These are phyloP conservation scores for Drosophila eugracilis DNA, from an alignment of 1,140 invertebrate genomes.

Conservation along the genomic window DNA sequence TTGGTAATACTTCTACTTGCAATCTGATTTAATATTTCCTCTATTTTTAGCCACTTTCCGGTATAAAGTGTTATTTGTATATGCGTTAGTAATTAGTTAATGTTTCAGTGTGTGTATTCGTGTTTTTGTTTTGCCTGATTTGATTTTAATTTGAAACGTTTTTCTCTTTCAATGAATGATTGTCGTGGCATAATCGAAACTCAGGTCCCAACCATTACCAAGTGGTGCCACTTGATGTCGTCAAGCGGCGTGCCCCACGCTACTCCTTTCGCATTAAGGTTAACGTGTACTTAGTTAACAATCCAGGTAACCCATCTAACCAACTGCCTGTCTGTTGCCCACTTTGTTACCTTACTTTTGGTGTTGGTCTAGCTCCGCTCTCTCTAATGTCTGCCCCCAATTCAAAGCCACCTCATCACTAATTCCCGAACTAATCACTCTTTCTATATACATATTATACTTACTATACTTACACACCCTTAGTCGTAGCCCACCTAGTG, in stretches of 20 bases:
- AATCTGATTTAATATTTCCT: neutral
- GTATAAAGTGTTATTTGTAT: slow-evolving; percentile 15
- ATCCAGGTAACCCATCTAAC: slow-evolving; percentile 83
- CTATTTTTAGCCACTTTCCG: neutral
- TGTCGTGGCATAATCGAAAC: slow-evolving; percentile 22
- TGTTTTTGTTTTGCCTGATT: slow-evolving; percentile 38
- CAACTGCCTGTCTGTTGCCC: slow-evolving; percentile 38
- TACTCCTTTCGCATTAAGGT: slow-evolving; percentile 84
- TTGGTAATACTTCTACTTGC: neutral
- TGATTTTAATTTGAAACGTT: slow-evolving; percentile 57
- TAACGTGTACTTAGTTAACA: slow-evolving; percentile 77
- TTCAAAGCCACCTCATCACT: slow-evolving; percentile 14
- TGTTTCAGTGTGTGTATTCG: slow-evolving; percentile 26
- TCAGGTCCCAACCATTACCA: slow-evolving; percentile 79
- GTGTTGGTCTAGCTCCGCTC: slow-evolving; percentile 22
- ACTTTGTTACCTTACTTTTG: slow-evolving; percentile 18
- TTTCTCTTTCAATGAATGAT: slow-evolving; percentile 50
- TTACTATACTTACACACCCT: slow-evolving; percentile 24
- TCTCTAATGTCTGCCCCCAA: slow-evolving; percentile 4
- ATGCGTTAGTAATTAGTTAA: slow-evolving; percentile 13
- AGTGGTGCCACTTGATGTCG: slow-evolving; percentile 79
- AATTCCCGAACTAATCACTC: slow-evolving; percentile 3
- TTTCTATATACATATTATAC: slow-evolving; percentile 1
- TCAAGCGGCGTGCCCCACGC: slow-evolving; percentile 77
- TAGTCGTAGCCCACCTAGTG: slow-evolving; percentile 46